Conservation (phyloP, 1,140 invertebrate species). For the Temnothorax longispinosus region DNA sequence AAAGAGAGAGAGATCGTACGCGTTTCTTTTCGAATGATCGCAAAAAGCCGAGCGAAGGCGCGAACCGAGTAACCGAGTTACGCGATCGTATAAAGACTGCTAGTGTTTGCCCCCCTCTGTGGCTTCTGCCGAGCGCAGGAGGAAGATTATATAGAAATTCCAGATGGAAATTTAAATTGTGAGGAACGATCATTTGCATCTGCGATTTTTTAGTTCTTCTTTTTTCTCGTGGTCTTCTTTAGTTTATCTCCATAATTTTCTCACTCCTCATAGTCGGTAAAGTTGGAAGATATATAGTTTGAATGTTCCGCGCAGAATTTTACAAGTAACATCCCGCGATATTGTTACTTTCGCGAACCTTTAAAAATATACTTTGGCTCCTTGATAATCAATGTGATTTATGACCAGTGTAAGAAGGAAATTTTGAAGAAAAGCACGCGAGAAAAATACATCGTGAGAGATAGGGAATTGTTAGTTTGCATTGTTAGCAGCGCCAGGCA, state of each 20-base stretch:
- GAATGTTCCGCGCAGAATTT: not conserved
- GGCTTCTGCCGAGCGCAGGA: not conserved
- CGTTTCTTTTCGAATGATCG: constrained; percentile 41
- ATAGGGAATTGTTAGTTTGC: not conserved
- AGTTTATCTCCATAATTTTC: not conserved
- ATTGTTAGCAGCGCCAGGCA: not conserved
- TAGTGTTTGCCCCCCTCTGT: constrained; percentile 62
- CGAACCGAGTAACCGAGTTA: constrained; percentile 68
- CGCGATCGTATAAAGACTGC: constrained; percentile 68
- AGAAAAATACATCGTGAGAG: not conserved
- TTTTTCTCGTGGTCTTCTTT: not conserved
- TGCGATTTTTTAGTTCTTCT: not conserved
- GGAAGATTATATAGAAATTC: not conserved
- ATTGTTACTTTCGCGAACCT: not conserved
- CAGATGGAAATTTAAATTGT: constrained; percentile 26
- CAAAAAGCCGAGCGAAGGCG: constrained; percentile 65
- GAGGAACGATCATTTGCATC: constrained; percentile 4
- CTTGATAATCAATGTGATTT: not conserved
- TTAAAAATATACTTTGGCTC: not conserved
- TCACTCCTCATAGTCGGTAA: not conserved
- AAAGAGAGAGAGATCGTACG: constrained; percentile 4
- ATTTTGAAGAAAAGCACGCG: not conserved
- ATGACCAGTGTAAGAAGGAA: not conserved
- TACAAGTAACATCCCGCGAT: not conserved
- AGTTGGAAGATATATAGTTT: not conserved